Percentiles rank a stretch among this genome's conserved stretches.
phyloP scores from a whole-genome alignment of 2,113 vertebrate species.

The Oncorhynchus tshawytscha region DNA sequence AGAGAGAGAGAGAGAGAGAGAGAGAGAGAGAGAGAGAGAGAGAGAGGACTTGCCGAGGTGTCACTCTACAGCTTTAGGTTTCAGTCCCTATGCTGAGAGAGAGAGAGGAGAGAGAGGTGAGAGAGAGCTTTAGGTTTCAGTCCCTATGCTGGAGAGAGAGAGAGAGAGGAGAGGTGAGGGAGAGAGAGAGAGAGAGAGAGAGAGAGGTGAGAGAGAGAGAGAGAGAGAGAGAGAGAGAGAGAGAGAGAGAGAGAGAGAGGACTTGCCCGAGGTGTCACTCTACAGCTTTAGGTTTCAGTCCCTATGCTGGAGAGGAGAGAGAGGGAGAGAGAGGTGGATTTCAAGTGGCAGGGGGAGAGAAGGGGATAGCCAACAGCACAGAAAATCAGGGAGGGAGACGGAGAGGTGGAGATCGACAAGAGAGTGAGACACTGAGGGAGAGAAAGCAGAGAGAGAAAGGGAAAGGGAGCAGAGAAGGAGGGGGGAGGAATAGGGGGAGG shows the following conservation, averaged over 20 bases:
- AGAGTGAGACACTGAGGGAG: conserved; percentile 17
- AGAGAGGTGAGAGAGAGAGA: conserved; percentile 11
- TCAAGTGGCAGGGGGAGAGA: too few relatives aligned
- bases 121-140: too few relatives aligned
- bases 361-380: too few relatives aligned
- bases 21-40: too few relatives aligned
- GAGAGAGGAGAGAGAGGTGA: not conserved
- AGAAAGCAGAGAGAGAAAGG: conserved; percentile 1
- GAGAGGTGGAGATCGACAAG: not conserved
- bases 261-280: too few relatives aligned
- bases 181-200: not conserved
- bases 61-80: too few relatives aligned
- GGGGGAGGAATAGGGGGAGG: not conserved
- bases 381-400: not conserved
- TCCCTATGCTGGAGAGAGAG: too few relatives aligned
- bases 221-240: not conserved
- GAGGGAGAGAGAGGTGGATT: not conserved
- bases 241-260: too few relatives aligned
- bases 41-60: too few relatives aligned
- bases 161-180: not conserved
- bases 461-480: not conserved
- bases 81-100: not conserved
- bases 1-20: too few relatives aligned
- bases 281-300: too few relatives aligned
- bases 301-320: not conserved